phyloP scores from a whole-genome alignment of 1,140 invertebrate species.

The Anadara kagoshimensis region DNA sequence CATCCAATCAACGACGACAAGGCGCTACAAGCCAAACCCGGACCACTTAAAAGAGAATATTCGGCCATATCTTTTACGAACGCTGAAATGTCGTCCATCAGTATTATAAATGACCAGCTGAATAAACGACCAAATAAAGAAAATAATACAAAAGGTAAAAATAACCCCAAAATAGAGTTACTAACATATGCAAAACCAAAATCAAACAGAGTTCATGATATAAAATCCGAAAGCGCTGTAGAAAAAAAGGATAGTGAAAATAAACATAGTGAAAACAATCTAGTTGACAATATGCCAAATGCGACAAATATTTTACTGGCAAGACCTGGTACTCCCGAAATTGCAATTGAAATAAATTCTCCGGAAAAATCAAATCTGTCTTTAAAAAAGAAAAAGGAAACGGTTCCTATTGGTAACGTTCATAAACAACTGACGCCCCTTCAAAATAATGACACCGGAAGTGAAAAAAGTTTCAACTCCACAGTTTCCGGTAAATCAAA shows the following conservation, averaged over 20 bases:
- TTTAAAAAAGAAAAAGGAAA: neutral
- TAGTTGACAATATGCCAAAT: no score
- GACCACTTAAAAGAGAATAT: constrained; percentile 17
- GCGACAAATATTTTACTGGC: no score
- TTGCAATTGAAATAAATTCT: neutral
- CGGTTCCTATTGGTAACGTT: no score
- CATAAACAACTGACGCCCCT: neutral
- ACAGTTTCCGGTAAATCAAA: neutral
- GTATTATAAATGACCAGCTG: neutral
- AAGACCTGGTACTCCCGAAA: no score
- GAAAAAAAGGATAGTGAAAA: no score
- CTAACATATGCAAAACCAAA: no score
- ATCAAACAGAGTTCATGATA: no score
- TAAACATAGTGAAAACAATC: no score
- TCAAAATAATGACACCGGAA: neutral
- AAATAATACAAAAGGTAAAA: neutral
- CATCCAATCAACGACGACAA: no score
- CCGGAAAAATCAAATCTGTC: neutral
- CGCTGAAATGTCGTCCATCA: neutral
- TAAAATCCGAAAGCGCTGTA: no score
- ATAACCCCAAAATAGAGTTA: neutral
- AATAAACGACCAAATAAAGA: neutral
- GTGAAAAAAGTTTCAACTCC: neutral
- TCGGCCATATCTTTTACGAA: neutral
- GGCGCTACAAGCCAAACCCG: constrained; percentile 1